Conservation (phyloP, 2,888 invertebrate species). For the Liopterus haemorrhoidalis region DNA sequence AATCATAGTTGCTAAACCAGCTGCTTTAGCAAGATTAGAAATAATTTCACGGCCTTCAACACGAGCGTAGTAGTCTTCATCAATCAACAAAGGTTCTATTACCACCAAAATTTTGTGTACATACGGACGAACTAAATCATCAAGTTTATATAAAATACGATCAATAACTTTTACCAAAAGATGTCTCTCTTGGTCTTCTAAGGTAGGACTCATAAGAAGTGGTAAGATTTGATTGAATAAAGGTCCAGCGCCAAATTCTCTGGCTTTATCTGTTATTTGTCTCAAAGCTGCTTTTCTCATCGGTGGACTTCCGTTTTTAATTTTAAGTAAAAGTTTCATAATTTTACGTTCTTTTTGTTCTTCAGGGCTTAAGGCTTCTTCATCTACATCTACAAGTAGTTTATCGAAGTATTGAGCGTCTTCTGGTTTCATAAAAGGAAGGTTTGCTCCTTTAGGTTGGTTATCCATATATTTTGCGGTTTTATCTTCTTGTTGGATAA, state of each 20-base stretch:
- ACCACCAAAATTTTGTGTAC: conserved; percentile 99
- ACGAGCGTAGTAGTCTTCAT: conserved; percentile 99
- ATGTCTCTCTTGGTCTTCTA: conserved; percentile 99
- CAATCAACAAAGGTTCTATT: conserved; percentile 96
- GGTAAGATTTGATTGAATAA: conserved; percentile 99
- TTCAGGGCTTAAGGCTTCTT: conserved; percentile 89
- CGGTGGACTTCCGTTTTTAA: conserved; percentile 99
- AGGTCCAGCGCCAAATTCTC: conserved; percentile 97
- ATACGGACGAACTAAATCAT: conserved; percentile 96
- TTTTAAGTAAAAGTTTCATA: conserved; percentile 96
- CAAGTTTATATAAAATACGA: conserved; percentile 94
- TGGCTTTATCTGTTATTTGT: conserved; percentile 97
- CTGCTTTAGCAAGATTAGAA: conserved; percentile 97
- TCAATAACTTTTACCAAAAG: conserved; percentile 98
- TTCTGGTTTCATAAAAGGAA: conserved; percentile 99
- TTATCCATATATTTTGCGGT: conserved; percentile 86
- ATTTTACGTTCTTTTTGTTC: conserved; percentile 98
- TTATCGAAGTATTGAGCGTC: conserved; percentile 99
- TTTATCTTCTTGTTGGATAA: conserved; percentile 87
- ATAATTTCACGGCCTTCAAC: conserved; percentile 99
- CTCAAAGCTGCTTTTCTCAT: conserved; percentile 97
- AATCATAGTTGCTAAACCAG: conserved; percentile 99
- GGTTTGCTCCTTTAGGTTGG: conserved; percentile 91
- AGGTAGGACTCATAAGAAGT: conserved; percentile 97
- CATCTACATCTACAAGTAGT: conserved; percentile 94